Percentiles rank a stretch among this genome's conserved stretches.
Evolutionary conservation across 2,113 vertebrate species (phyloP).

Genomic region (Cyprichromis sp.): DNA sequence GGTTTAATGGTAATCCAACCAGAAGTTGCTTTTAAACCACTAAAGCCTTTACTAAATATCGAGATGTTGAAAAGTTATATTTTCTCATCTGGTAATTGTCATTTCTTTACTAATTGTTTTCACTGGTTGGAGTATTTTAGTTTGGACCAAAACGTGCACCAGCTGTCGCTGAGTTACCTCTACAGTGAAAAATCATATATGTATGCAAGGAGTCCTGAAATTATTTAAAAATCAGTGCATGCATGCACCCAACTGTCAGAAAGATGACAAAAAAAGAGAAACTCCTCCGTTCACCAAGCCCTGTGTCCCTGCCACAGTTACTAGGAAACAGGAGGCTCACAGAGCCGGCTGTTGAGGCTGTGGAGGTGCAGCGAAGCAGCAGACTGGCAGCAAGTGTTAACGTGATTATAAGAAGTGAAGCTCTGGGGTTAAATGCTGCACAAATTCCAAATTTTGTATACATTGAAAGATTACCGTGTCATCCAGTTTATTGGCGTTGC

Average conservation of each 20-base stretch:
- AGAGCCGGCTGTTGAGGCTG: not conserved
- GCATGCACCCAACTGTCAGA: not conserved
- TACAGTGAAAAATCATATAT: not conserved
- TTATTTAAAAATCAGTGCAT: slow-evolving; percentile 10
- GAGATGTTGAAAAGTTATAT: not conserved
- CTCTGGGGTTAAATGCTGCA: slow-evolving; percentile 6
- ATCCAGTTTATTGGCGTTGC: not conserved
- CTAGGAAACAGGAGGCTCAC: slow-evolving; percentile 60
- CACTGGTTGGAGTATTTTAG: not conserved
- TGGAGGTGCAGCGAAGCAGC: slow-evolving; percentile 3
- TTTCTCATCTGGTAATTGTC: not conserved
- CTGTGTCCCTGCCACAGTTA: slow-evolving; percentile 39
- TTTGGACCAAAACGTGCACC: not conserved
- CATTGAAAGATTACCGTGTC: not conserved
- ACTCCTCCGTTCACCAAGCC: not conserved
- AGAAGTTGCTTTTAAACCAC: not conserved
- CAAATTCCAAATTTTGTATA: not conserved
- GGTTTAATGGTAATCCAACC: not conserved
- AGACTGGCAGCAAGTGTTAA: not conserved
- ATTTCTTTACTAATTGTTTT: not conserved
- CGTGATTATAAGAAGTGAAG: not conserved
- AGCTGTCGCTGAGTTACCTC: not conserved
- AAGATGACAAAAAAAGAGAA: not conserved
- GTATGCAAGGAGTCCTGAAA: not conserved
- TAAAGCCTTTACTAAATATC: not conserved